These are phyloP conservation scores for Apamea monoglypha DNA, from an alignment of 2,888 invertebrate species.

Conservation along the genomic window DNA sequence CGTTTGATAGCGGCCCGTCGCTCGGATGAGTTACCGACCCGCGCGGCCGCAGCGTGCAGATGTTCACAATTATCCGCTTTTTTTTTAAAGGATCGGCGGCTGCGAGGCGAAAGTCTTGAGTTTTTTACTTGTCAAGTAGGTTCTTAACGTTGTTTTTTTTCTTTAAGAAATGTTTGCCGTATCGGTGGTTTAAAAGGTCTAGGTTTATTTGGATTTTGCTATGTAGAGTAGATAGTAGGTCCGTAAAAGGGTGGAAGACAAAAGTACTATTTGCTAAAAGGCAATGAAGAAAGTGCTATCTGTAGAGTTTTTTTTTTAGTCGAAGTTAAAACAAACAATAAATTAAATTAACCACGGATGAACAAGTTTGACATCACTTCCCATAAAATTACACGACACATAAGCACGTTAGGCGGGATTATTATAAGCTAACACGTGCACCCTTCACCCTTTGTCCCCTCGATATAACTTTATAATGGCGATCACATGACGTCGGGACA, in stretches of 20 bases:
- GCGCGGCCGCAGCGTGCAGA: constrained; percentile 76
- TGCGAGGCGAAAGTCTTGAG: constrained; percentile 69
- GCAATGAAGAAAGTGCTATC: not conserved
- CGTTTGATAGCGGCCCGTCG: constrained; percentile 67
- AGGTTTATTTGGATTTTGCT: not conserved
- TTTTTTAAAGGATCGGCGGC: constrained; percentile 70
- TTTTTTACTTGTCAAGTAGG: constrained; percentile 69
- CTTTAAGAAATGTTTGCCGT: constrained; percentile 32
- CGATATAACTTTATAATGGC: constrained; percentile 80
- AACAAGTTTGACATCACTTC: constrained; percentile 57
- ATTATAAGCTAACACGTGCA: constrained; percentile 81
- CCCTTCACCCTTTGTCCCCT: constrained; percentile 85
- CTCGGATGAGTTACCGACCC: constrained; percentile 73
- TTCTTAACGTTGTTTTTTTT: constrained; percentile 51
- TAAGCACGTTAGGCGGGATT: constrained; percentile 70
- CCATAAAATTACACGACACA: constrained; percentile 65
- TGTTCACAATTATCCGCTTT: constrained; percentile 82
- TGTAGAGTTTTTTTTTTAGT: not conserved
- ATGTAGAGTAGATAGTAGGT: not conserved
- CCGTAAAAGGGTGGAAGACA: not conserved
- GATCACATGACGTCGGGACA: constrained; percentile 75
- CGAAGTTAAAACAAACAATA: constrained; percentile 10
- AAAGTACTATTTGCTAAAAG: not conserved
- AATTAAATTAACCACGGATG: constrained; percentile 46
- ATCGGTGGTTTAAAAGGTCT: constrained; percentile 26